Conservation (phyloP, 2,797 vertebrate genomes). For the Acrocephalus scirpaceus region DNA sequence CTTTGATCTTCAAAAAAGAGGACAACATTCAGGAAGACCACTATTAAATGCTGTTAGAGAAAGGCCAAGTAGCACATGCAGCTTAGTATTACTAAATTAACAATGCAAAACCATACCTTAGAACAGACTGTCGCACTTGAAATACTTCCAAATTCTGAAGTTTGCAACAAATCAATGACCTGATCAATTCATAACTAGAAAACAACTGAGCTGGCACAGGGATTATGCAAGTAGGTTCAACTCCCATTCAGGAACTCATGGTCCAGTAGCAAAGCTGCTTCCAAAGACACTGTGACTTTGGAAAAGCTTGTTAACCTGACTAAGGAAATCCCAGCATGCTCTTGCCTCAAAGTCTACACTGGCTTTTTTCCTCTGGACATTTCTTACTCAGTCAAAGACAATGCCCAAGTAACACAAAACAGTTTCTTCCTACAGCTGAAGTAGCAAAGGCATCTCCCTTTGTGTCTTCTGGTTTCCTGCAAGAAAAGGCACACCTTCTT, state of each 20-base stretch:
- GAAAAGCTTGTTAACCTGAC: not conserved
- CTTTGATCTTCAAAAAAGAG: not conserved
- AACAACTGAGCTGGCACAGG: not conserved
- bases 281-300: not conserved
- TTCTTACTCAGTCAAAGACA: not conserved
- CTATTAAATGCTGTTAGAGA: not conserved
- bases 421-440: not conserved
- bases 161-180: not conserved
- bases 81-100: not conserved
- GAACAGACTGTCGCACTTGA: not conserved
- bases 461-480: conserved; percentile 14
- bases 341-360: fast-evolving
- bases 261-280: not conserved
- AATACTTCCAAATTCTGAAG: not conserved
- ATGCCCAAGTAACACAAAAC: not conserved
- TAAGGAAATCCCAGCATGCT: not conserved
- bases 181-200: not conserved
- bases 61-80: not conserved
- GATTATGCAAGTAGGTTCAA: not conserved
- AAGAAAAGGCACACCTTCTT: conserved; percentile 7
- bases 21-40: not conserved
- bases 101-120: not conserved
- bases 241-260: not conserved
- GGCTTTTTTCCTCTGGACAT: not conserved
- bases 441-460: not conserved